Evolutionary conservation across 2,113 vertebrate species (phyloP).

Genomic region (Nothoprocta pentlandii): DNA sequence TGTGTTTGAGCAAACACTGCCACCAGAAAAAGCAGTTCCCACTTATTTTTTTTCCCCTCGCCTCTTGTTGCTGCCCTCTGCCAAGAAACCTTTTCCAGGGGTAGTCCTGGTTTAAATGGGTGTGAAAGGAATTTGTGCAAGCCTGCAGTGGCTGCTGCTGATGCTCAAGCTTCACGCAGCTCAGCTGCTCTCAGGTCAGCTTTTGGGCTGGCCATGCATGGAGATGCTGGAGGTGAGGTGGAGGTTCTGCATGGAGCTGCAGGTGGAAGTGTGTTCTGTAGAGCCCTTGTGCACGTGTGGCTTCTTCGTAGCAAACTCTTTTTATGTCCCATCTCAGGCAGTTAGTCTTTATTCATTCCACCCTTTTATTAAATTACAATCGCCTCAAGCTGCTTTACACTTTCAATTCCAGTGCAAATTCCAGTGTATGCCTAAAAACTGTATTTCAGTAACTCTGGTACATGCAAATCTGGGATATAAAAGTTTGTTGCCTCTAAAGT

Average conservation of each 20-base stretch:
- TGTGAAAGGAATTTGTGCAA: neutral
- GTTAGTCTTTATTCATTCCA: neutral
- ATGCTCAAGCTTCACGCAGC: neutral
- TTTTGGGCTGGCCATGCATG: neutral
- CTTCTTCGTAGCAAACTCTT: neutral
- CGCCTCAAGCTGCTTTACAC: neutral
- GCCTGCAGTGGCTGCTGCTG: neutral
- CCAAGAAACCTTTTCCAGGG: neutral
- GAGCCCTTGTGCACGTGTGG: neutral
- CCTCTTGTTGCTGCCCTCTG: neutral
- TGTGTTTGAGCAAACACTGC: neutral
- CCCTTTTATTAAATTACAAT: neutral
- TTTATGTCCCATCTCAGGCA: neutral
- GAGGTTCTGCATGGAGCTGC: neutral
- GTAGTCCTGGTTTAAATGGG: neutral
- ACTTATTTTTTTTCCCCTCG: neutral
- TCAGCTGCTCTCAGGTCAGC: fast-evolving
- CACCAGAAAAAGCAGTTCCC: neutral
- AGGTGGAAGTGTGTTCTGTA: neutral
- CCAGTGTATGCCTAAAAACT: neutral
- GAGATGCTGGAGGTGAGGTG: neutral
- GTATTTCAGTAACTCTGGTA: neutral
- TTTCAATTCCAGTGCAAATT: neutral
- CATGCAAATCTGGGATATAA: neutral
- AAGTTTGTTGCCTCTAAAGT: neutral